These are phyloP conservation scores for Cephalopterus ornatus DNA, from an alignment of 2,113 vertebrate genomes.

Conservation along the genomic window DNA sequence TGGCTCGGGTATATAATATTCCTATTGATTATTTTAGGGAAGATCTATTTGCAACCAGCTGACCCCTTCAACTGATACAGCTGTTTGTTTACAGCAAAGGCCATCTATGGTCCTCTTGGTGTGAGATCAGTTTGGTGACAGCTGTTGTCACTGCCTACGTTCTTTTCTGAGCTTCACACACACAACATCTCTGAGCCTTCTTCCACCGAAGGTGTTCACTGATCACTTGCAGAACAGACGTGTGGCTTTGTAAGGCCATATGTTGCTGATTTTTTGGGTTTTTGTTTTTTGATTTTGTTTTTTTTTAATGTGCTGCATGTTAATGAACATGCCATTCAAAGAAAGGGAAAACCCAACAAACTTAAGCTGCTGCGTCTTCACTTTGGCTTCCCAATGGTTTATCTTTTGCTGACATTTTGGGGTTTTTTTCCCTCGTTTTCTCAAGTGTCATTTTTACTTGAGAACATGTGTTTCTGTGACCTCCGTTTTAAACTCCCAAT, in stretches of 20 bases:
- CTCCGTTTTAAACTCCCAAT: background rate
- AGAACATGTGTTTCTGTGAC: background rate
- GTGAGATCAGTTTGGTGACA: background rate
- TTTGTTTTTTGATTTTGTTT: background rate
- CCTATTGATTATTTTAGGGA: background rate
- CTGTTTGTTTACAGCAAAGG: background rate
- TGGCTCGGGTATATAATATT: background rate
- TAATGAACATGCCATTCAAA: background rate
- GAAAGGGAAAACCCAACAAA: background rate
- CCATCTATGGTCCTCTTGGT: background rate
- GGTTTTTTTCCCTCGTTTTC: background rate
- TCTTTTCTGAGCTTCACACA: background rate
- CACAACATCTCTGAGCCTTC: background rate
- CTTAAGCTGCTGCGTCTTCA: background rate
- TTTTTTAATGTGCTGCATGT: background rate
- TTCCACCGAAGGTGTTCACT: background rate
- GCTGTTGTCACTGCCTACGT: background rate
- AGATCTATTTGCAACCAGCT: background rate
- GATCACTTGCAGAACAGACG: background rate
- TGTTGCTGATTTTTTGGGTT: background rate
- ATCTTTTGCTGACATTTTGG: background rate
- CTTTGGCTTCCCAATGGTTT: background rate
- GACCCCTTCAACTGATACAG: background rate
- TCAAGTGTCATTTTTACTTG: background rate
- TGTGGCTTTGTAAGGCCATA: background rate